These are phyloP conservation scores for Lasioglossum vierecki DNA, from an alignment of 2,888 invertebrate species.

Conservation along the genomic window DNA sequence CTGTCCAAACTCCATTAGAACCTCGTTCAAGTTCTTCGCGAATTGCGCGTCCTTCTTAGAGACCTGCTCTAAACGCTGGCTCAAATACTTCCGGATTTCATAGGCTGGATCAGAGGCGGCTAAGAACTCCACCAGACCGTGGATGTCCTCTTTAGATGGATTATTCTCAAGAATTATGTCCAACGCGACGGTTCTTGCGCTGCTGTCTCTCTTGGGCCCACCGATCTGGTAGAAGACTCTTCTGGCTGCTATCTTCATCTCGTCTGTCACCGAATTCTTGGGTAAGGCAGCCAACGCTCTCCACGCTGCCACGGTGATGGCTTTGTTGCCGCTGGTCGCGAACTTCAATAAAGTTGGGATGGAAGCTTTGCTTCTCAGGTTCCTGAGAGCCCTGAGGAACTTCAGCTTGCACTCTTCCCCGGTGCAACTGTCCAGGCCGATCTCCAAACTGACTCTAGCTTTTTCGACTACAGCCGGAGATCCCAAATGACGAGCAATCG, in stretches of 20 bases:
- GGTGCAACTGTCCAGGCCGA: constrained; percentile 85
- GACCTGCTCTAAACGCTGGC: constrained; percentile 87
- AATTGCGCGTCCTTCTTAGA: constrained; percentile 85
- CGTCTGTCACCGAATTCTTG: constrained; percentile 75
- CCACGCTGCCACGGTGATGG: constrained; percentile 88
- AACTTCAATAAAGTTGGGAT: constrained; percentile 87
- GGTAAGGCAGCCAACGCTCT: constrained; percentile 87
- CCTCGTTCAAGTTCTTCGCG: constrained; percentile 78
- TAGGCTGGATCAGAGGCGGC: constrained; percentile 85
- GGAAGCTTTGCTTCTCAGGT: constrained; percentile 87
- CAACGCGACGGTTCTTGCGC: constrained; percentile 89
- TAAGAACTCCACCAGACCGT: constrained; percentile 85
- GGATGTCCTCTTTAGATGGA: constrained; percentile 86
- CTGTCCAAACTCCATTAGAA: constrained; percentile 81
- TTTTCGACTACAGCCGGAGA: constrained; percentile 72
- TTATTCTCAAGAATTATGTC: constrained; percentile 88
- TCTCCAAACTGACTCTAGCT: constrained; percentile 78
- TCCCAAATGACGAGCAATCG: constrained; percentile 85
- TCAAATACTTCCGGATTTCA: constrained; percentile 88
- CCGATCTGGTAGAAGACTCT: constrained; percentile 87
- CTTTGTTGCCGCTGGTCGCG: constrained; percentile 85
- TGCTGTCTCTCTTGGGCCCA: constrained; percentile 86
- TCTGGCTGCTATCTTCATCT: constrained; percentile 85
- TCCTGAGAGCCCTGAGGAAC: constrained; percentile 89
- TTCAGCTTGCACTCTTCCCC: constrained; percentile 86